Evolutionary conservation across 2,888 invertebrate genomes (phyloP), one percentile per base, ranked within the genome.

Genomic region (Caenorhabditis zanzibari): DNA sequence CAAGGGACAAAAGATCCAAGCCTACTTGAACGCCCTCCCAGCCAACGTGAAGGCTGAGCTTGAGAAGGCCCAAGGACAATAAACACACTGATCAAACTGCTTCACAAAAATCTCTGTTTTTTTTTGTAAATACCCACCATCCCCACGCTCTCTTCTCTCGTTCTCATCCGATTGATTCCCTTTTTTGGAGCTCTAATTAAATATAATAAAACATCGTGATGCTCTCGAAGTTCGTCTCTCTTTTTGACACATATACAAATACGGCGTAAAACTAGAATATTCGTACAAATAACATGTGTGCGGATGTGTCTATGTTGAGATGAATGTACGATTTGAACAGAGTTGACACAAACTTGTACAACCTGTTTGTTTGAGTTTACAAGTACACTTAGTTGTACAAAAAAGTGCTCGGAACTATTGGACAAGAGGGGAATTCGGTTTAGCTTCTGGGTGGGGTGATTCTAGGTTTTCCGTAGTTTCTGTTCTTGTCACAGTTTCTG

Each of bases 1-100:
- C 63, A 91, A 91, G 82, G 86, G 85, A 79, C 75, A 86, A 59
- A 89, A 90, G 77, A 91, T 91, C 75, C 84, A 90, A 68, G 74
- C 85, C 19, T 84, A 89, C 72, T 72, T 91, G 59, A 58, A 76
- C 16, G 54, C 79, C n/a, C 87, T 91, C 47, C 88, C 90, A 64
- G 83, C 86, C 28, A 84, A 85, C 56, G 90, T 90, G 64, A 82
- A 88, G 41, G 63, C 85, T 28, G 90, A 90, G 81, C 89, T 90
- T 84, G 88, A 91, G 74, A 66, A 69, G 64, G 87, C 90, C 73
- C 83, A 83, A 74, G 82, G 82, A 82, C 75, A 76, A 82, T 69
- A 77, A 72, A 19, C 68, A 14, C 24, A 54, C 63, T 44, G 38
- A 44, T 66, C 47, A 32, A 58, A 24, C 44, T 19, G 44, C 35